Conservation (phyloP, 2,888 invertebrate species). For the Pseudanteris insignis region DNA sequence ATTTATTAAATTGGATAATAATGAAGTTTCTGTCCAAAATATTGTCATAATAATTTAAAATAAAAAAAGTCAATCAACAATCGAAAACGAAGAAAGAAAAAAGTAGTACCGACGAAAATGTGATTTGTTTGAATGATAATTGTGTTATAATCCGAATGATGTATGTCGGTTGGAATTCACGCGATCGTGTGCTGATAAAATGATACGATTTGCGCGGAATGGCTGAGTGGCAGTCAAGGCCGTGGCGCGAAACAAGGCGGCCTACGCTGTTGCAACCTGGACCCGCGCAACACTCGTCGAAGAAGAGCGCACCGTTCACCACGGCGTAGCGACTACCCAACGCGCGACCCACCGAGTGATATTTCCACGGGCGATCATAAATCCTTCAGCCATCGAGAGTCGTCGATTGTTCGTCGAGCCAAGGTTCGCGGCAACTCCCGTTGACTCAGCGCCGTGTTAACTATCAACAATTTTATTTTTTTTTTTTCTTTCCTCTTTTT, state of each 20-base stretch:
- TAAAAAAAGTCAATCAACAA: background rate
- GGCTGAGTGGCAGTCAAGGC: constrained; percentile 50
- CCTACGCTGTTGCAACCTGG: constrained; percentile 47
- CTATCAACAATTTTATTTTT: constrained; percentile 47
- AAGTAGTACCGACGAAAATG: background rate
- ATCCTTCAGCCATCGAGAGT: constrained; percentile 34
- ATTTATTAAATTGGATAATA: too few species aligned
- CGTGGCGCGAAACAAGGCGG: constrained; percentile 53
- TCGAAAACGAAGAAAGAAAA: background rate
- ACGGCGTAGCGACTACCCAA: too few species aligned
- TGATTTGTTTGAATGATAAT: constrained; percentile 4
- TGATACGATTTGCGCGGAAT: constrained; percentile 44
- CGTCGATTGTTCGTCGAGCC: constrained; percentile 45
- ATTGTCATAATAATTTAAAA: background rate
- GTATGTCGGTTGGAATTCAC: constrained; percentile 34
- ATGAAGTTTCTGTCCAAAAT: background rate
- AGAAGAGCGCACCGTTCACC: constrained; percentile 41
- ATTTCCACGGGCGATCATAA: constrained; percentile 44
- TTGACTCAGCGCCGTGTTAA: constrained; percentile 43
- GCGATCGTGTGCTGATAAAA: constrained; percentile 44
- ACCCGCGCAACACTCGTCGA: constrained; percentile 41
- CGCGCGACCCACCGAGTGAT: constrained; percentile 30
- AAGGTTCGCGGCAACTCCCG: constrained; percentile 36
- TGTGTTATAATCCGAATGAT: constrained; percentile 11
- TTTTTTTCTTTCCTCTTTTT: too few species aligned